Conservation (phyloP, 2,797 vertebrate genomes). For the Cyprinodon diabolis region DNA sequence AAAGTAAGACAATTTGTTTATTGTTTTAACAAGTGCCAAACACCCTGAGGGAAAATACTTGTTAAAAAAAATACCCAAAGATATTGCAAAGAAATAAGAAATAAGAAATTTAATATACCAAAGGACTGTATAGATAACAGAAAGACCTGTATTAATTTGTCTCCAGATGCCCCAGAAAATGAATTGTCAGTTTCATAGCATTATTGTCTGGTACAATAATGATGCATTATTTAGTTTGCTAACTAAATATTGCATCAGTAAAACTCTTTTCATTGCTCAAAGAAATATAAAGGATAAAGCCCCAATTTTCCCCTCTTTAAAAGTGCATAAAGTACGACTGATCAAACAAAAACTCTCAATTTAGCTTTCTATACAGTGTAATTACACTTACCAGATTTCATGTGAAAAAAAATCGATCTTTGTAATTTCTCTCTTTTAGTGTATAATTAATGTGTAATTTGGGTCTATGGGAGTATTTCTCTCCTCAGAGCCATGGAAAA, state of each 20-base stretch:
- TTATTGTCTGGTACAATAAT: background rate
- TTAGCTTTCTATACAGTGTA: background rate
- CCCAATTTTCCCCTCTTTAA: background rate
- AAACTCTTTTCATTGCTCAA: background rate
- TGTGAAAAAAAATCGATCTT: background rate
- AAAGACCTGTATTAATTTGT: background rate
- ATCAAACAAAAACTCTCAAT: background rate
- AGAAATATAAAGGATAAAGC: background rate
- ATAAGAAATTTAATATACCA: too few species aligned
- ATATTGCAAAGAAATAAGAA: background rate
- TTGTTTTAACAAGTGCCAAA: background rate
- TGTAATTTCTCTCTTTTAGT: background rate
- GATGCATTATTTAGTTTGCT: background rate
- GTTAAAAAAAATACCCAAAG: background rate
- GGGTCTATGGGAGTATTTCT: background rate
- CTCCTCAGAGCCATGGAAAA: conserved; percentile 34
- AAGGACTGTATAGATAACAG: too few species aligned
- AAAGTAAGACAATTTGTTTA: background rate
- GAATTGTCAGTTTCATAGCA: background rate
- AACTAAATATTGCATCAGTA: background rate
- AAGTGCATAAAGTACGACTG: background rate
- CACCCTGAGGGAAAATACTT: background rate
- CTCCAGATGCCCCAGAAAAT: background rate
- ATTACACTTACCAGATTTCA: background rate
- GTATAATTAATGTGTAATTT: background rate